Evolutionary conservation across 2,113 vertebrate species (phyloP).

Genomic region (Oxyura jamaicensis): DNA sequence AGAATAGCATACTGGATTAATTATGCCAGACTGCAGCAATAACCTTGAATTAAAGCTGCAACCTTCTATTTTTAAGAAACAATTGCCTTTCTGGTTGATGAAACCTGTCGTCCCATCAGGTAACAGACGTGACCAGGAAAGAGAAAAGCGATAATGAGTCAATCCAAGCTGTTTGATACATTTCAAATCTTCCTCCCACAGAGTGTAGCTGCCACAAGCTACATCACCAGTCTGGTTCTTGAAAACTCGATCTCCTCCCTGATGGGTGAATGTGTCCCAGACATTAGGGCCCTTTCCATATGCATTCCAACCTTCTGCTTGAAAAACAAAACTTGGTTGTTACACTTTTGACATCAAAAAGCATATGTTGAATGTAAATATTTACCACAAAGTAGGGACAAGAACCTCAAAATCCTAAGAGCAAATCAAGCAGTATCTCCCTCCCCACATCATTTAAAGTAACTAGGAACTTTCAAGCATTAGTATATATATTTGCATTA

Average conservation of each 20-base stretch:
- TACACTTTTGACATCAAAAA: slow-evolving; percentile 73
- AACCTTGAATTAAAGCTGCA: slow-evolving; percentile 88
- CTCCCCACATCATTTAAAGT: background rate
- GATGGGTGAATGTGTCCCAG: slow-evolving; percentile 94
- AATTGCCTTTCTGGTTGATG: slow-evolving; percentile 93
- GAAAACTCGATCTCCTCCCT: slow-evolving; percentile 86
- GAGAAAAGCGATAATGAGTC: slow-evolving; percentile 94
- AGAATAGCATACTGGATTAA: slow-evolving; percentile 82
- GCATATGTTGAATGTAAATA: slow-evolving; percentile 73
- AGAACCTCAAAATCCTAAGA: background rate
- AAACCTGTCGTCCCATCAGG: slow-evolving; percentile 89
- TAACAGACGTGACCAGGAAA: slow-evolving; percentile 96
- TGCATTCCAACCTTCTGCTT: slow-evolving; percentile 88
- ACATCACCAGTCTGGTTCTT: slow-evolving; percentile 89
- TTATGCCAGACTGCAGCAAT: slow-evolving; percentile 85
- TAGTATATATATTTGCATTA: slow-evolving; percentile 1
- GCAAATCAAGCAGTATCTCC: background rate
- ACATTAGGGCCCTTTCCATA: slow-evolving; percentile 87
- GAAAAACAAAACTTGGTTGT: slow-evolving; percentile 72
- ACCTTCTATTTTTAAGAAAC: slow-evolving; percentile 88
- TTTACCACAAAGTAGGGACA: slow-evolving; percentile 59
- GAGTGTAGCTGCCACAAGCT: slow-evolving; percentile 92
- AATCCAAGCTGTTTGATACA: slow-evolving; percentile 94
- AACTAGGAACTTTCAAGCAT: background rate
- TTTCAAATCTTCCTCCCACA: slow-evolving; percentile 94